These are phyloP conservation scores for Falco peregrinus DNA, from an alignment of 2,797 vertebrate species.

Conservation along the genomic window DNA sequence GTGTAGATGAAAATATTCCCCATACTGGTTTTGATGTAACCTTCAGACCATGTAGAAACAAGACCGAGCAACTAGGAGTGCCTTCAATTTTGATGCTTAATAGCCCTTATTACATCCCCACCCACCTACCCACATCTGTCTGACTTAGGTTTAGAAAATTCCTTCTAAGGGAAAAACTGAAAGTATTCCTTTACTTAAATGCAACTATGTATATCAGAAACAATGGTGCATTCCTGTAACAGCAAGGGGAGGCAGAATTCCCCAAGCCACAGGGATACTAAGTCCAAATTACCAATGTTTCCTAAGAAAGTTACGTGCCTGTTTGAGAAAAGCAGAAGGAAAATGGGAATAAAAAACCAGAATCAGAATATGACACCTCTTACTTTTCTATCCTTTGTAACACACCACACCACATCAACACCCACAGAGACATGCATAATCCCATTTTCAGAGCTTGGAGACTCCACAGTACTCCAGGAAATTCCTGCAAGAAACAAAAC, in stretches of 20 bases:
- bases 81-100: neutral
- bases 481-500: slow-evolving; percentile 62
- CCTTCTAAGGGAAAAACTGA: neutral
- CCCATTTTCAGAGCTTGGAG: slow-evolving; percentile 87
- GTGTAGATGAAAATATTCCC: neutral
- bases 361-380: slow-evolving; percentile 42
- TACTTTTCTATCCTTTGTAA: slow-evolving; percentile 96
- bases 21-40: neutral
- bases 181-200: neutral
- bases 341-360: neutral
- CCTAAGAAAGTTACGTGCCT: neutral
- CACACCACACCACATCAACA: slow-evolving; percentile 91
- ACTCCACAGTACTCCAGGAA: slow-evolving; percentile 89
- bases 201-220: neutral
- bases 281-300: neutral
- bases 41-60: neutral
- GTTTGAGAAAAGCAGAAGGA: neutral
- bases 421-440: slow-evolving; percentile 90
- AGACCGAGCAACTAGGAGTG: neutral
- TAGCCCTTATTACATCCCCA: neutral
- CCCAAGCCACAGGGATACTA: neutral
- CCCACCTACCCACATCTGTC: neutral
- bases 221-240: neutral
- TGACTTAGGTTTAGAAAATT: neutral
- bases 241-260: neutral